A percentile compares a stretch with the other conserved stretches of the same genome.
Conservation (phyloP, 2,888 invertebrate genomes). For the Caenorhabditis sp. region DNA sequence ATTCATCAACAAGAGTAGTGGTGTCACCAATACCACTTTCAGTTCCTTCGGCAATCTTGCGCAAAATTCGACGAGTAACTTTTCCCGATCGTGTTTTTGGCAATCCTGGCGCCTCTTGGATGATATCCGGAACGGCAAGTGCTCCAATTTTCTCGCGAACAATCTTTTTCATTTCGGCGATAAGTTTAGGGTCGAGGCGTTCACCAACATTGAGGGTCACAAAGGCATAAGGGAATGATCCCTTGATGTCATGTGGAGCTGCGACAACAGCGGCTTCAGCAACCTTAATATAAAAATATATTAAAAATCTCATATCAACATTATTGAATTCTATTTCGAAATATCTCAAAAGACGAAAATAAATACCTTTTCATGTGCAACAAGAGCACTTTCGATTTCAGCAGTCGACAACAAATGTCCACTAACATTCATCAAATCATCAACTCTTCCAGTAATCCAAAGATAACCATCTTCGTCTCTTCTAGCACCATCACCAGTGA, state of each 20-base stretch:
- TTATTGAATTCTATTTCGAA: background rate
- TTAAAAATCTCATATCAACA: background rate
- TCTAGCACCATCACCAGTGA: slow-evolving; percentile 85
- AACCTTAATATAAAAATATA: slow-evolving; percentile 74
- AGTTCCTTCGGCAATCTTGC: slow-evolving; percentile 90
- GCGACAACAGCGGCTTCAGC: slow-evolving; percentile 96
- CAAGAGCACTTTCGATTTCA: slow-evolving; percentile 78
- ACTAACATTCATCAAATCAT: slow-evolving; percentile 98
- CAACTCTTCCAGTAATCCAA: slow-evolving; percentile 76
- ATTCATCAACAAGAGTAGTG: slow-evolving; percentile 86
- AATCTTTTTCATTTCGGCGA: slow-evolving; percentile 60
- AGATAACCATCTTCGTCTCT: slow-evolving; percentile 86
- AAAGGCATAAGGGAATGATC: slow-evolving; percentile 96
- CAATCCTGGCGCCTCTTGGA: slow-evolving; percentile 90
- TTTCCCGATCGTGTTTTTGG: slow-evolving; percentile 86
- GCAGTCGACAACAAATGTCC: slow-evolving; percentile 97
- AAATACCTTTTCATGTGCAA: slow-evolving; percentile 71
- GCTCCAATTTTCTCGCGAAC: slow-evolving; percentile 91
- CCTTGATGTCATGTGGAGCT: slow-evolving; percentile 91
- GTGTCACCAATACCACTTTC: slow-evolving; percentile 85
- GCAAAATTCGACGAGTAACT: slow-evolving; percentile 92
- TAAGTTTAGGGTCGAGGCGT: slow-evolving; percentile 29
- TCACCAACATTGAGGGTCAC: slow-evolving; percentile 80
- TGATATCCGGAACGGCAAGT: slow-evolving; percentile 91
- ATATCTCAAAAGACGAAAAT: background rate